Percentiles rank a stretch among this genome's conserved stretches.
phyloP scores from a whole-genome alignment of 2,797 vertebrate species.

The Onychomys leucogaster region DNA sequence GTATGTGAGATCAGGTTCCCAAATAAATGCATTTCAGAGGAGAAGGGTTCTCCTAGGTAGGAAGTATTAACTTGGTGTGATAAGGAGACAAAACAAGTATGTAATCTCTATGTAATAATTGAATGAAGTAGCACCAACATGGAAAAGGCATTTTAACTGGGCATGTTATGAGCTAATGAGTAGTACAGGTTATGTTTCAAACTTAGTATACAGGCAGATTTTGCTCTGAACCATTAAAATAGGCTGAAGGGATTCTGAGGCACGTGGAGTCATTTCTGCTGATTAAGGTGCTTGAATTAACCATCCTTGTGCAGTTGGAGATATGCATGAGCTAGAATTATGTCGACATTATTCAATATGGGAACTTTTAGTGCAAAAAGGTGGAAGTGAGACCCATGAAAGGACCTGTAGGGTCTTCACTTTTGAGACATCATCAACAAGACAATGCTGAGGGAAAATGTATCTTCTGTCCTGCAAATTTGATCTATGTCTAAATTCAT shows the following conservation, averaged over 20 bases:
- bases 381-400: background rate
- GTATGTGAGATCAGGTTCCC: background rate
- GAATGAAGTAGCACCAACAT: background rate
- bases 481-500: conserved; percentile 29
- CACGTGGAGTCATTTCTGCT: conserved; percentile 17
- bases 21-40: background rate
- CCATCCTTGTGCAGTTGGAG: background rate
- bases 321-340: conserved; percentile 12
- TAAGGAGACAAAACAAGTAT: conserved; percentile 2
- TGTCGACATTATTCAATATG: background rate
- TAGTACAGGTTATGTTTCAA: background rate
- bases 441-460: background rate
- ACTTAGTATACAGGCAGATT: conserved; percentile 3
- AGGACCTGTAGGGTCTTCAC: background rate
- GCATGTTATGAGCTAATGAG: background rate
- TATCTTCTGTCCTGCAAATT: conserved; percentile 21
- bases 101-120: background rate
- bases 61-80: background rate
- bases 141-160: background rate
- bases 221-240: conserved; percentile 10
- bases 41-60: background rate
- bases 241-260: background rate
- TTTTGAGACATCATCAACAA: conserved; percentile 37
- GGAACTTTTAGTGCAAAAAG: conserved; percentile 33
- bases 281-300: conserved; percentile 23